phyloP scores from a whole-genome alignment of 2,797 vertebrate genomes.

The Cyprinodon diabolis region DNA sequence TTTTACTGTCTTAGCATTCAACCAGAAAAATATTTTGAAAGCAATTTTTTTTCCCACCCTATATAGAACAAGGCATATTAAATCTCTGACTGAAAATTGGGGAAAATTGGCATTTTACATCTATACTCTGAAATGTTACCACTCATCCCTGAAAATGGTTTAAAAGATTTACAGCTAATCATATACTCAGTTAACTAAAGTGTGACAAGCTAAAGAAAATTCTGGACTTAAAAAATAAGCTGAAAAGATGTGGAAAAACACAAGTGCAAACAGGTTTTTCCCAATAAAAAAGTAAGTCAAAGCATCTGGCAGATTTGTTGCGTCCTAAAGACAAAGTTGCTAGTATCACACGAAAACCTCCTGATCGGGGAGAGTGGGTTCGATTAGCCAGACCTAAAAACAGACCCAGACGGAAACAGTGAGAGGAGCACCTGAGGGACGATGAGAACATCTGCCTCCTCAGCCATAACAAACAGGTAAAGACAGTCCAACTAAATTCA shows the following conservation, averaged over 20 bases:
- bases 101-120: neutral
- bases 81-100: too few relatives aligned
- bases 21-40: too few relatives aligned
- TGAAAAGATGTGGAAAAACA: constrained; percentile 29
- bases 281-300: constrained; percentile 51
- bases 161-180: constrained; percentile 12
- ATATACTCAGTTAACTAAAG: neutral
- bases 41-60: too few relatives aligned
- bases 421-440: constrained; percentile 63
- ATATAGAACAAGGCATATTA: neutral
- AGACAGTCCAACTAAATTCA: constrained; percentile 42
- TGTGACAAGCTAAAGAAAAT: neutral
- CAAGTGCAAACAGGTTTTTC: constrained; percentile 17
- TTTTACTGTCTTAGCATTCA: too few relatives aligned
- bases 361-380: constrained; percentile 57
- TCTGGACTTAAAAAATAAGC: constrained; percentile 20
- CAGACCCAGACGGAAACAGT: constrained; percentile 66
- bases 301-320: constrained; percentile 44
- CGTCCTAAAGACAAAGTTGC: constrained; percentile 59
- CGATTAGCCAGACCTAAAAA: constrained; percentile 71
- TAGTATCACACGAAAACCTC: constrained; percentile 72
- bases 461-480: constrained; percentile 55
- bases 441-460: constrained; percentile 68
- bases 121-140: too few relatives aligned
- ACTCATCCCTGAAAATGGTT: neutral